These are phyloP conservation scores for Cryptomyrus ogoouensis DNA, from an alignment of 2,113 vertebrate genomes.

Conservation along the genomic window DNA sequence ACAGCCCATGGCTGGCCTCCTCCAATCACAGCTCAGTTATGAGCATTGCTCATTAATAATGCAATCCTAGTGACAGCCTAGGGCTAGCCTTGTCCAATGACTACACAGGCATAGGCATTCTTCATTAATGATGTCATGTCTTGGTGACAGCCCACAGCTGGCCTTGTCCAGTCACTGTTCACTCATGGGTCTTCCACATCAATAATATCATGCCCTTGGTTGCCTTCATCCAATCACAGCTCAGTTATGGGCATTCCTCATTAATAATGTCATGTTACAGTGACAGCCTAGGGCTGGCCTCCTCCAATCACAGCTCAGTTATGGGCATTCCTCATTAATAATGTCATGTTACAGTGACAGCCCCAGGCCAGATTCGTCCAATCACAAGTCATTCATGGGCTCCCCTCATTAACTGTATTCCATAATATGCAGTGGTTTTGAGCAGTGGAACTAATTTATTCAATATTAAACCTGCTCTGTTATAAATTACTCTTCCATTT, in stretches of 20 bases:
- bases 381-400: neutral
- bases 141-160: neutral
- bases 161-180: neutral
- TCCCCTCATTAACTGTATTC: neutral
- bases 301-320: neutral
- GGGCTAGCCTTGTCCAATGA: too few species aligned
- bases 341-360: neutral
- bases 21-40: neutral
- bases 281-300: too few species aligned
- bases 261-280: neutral
- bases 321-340: neutral
- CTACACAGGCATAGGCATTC: neutral
- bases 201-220: neutral
- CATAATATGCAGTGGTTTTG: neutral
- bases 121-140: neutral
- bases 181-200: neutral
- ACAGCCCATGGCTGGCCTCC: neutral
- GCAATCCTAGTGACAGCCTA: too few species aligned
- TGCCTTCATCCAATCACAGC: neutral
- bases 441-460: neutral
- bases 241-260: neutral
- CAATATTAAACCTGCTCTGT: slow-evolving; percentile 1
- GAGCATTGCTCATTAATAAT: too few species aligned
- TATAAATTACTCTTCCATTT: neutral
- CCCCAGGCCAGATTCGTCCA: neutral